A percentile compares a stretch with the other conserved stretches of the same genome.
phyloP scores from a whole-genome alignment of 1,140 invertebrate species.

The Diorhabda elongata region DNA sequence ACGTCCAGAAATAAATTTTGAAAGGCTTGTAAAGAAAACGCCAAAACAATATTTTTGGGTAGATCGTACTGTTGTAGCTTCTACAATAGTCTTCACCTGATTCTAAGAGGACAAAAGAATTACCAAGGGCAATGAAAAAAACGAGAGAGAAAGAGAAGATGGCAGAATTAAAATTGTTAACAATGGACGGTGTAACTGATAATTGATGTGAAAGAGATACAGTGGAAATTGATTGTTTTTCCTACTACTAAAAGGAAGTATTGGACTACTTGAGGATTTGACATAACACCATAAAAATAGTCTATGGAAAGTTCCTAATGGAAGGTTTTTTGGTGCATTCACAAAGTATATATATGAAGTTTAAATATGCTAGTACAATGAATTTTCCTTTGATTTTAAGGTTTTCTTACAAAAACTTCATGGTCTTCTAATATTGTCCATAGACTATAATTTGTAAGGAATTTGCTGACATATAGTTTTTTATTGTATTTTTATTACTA shows the following conservation, averaged over 20 bases:
- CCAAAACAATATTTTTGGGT: too few relatives aligned
- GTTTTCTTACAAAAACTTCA: neutral
- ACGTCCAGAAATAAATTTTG: too few relatives aligned
- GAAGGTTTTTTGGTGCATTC: neutral
- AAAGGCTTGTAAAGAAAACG: too few relatives aligned
- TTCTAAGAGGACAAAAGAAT: too few relatives aligned
- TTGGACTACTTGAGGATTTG: neutral
- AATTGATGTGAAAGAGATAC: neutral
- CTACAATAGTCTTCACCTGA: too few relatives aligned
- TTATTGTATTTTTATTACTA: neutral
- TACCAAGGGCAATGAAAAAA: too few relatives aligned
- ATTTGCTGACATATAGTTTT: too few relatives aligned
- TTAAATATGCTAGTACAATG: neutral
- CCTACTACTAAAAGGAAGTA: neutral
- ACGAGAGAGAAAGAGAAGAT: neutral
- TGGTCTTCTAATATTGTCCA: neutral
- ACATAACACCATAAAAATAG: neutral
- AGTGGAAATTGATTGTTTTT: neutral
- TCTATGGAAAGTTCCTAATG: neutral
- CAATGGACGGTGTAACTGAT: neutral
- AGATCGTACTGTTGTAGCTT: too few relatives aligned
- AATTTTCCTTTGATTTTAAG: neutral
- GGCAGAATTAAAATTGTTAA: neutral
- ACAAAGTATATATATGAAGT: neutral
- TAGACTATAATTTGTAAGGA: neutral